phyloP scores from a whole-genome alignment of 2,113 vertebrate genomes.

The Donacobius atricapilla region DNA sequence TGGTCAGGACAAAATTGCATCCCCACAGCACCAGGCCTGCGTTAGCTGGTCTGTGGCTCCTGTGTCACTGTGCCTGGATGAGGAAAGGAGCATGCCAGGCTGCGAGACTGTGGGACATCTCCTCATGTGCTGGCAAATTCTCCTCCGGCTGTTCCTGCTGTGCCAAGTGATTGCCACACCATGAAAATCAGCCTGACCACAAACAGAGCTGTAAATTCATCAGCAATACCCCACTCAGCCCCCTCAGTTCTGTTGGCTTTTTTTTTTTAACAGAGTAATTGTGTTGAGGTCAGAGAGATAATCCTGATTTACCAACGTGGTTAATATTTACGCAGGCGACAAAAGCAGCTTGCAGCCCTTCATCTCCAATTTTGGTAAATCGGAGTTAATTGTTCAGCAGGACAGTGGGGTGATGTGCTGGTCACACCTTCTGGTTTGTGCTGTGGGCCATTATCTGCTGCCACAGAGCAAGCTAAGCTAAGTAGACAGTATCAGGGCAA shows the following conservation, averaged over 20 bases:
- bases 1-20: not conserved
- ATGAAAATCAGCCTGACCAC: not conserved
- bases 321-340: not conserved
- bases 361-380: not conserved
- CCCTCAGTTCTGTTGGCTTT: not conserved
- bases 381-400: not conserved
- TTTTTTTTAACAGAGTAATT: not conserved
- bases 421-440: not conserved
- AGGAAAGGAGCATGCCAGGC: fast-evolving
- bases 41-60: fast-evolving
- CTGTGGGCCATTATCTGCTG: not conserved
- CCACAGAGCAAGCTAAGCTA: not conserved
- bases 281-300: not conserved
- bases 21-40: fast-evolving
- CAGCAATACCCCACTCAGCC: not conserved
- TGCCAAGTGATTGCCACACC: fast-evolving
- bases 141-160: not conserved
- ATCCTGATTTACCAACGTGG: not conserved
- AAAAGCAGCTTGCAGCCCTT: not conserved
- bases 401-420: not conserved
- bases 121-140: not conserved
- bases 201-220: not conserved
- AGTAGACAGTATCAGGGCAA: not conserved
- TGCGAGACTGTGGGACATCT: fast-evolving
- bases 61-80: not conserved